Conservation (phyloP, 64 coral and sea anemone species). For the Dendrophyllia cribrosa region DNA sequence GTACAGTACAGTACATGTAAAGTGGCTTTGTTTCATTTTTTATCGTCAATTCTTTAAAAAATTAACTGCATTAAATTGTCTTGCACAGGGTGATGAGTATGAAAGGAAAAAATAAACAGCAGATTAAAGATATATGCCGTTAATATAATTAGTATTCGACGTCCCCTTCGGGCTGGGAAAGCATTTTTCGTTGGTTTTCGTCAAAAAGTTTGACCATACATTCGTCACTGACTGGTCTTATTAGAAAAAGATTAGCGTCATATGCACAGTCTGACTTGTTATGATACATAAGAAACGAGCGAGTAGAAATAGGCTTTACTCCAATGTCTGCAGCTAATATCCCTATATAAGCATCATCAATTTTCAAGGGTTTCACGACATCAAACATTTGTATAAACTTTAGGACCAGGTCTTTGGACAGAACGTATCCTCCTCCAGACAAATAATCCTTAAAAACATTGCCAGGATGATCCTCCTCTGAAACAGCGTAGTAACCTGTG, state of each 20-base stretch:
- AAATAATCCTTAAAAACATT: constrained; percentile 30
- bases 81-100: too few species aligned
- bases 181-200: neutral
- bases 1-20: too few species aligned
- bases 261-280: neutral
- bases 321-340: constrained; percentile 17
- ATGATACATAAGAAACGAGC: constrained; percentile 19
- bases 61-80: too few species aligned
- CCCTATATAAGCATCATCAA: constrained; percentile 36
- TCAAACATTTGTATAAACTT: constrained; percentile 42
- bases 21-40: too few species aligned
- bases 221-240: neutral
- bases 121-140: too few species aligned
- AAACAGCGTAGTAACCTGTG: constrained; percentile 3
- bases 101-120: too few species aligned
- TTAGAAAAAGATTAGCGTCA: neutral
- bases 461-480: constrained; percentile 23
- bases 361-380: constrained; percentile 30
- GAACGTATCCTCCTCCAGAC: constrained; percentile 28
- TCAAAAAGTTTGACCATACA: constrained; percentile 33
- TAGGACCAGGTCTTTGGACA: constrained; percentile 16
- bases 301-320: constrained; percentile 3
- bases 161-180: neutral
- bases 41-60: too few species aligned
- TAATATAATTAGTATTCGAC: neutral